These are phyloP conservation scores for Microplitis mediator DNA, from an alignment of 1,140 invertebrate species.

Conservation along the genomic window DNA sequence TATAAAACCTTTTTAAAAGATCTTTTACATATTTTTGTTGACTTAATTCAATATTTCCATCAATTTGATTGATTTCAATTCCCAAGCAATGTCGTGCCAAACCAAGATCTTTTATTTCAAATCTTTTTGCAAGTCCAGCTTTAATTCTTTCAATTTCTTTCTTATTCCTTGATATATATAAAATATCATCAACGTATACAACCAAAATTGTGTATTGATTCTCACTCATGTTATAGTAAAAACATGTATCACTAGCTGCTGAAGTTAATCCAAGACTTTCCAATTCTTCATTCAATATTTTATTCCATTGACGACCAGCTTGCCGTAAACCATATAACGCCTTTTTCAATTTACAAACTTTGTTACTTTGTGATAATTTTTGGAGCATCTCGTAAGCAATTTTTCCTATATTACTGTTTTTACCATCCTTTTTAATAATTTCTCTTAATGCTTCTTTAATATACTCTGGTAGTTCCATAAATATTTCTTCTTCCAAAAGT, in stretches of 20 bases:
- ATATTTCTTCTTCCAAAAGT: conserved; percentile 22
- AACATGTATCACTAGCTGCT: not conserved
- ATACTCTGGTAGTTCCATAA: conserved; percentile 23
- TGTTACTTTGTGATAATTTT: not conserved
- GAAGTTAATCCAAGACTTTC: not conserved
- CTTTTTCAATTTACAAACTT: conserved; percentile 1
- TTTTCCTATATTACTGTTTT: conserved; percentile 7
- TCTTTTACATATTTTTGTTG: conserved; percentile 43
- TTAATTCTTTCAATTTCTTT: conserved; percentile 22
- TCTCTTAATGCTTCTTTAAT: conserved; percentile 13
- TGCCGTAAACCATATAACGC: not conserved
- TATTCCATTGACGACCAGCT: not conserved
- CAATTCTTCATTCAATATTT: not conserved
- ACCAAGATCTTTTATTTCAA: conserved; percentile 38
- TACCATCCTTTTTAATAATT: conserved; percentile 9
- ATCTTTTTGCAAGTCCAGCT: conserved; percentile 20
- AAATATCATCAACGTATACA: conserved; percentile 50
- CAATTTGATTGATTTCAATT: conserved; percentile 25
- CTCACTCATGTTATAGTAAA: not conserved
- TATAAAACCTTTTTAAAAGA: conserved; percentile 46
- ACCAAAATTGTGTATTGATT: not conserved
- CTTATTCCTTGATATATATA: conserved; percentile 39
- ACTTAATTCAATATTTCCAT: conserved; percentile 7
- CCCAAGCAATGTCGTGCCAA: conserved; percentile 29
- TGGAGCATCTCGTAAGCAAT: not conserved